Conservation (phyloP, 2,888 invertebrate genomes). For the Minunthozetes semirufus region DNA sequence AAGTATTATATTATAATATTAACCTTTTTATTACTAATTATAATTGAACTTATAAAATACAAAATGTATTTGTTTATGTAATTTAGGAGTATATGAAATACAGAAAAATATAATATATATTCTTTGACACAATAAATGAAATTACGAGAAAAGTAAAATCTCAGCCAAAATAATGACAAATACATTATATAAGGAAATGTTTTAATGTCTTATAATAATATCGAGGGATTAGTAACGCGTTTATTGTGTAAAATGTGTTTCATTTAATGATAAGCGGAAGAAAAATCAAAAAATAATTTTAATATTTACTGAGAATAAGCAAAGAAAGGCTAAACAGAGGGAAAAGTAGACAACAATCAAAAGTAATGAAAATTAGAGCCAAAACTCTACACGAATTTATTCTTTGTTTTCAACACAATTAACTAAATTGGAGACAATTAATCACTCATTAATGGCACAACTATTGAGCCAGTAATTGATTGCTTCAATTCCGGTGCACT, state of each 20-base stretch:
- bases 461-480: slow-evolving; percentile 6
- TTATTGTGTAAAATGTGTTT: slow-evolving; percentile 1
- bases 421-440: background rate
- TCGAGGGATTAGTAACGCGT: background rate
- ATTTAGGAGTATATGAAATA: background rate
- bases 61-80: background rate
- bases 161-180: no score
- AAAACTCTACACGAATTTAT: background rate
- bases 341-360: background rate
- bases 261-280: slow-evolving; percentile 15
- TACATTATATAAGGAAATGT: background rate
- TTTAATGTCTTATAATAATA: background rate
- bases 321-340: no score
- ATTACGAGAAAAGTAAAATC: no score
- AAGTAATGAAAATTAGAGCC: no score
- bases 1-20: no score
- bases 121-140: no score
- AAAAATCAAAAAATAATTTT: background rate
- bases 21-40: background rate
- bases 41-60: background rate
- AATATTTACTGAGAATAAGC: background rate
- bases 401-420: background rate
- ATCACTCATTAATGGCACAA: background rate
- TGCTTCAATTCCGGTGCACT: background rate
- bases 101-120: no score